A percentile compares a stretch with the other conserved stretches of the same genome.
These are phyloP conservation scores for Antigone vipio DNA, from an alignment of 2,113 vertebrate species.

Conservation along the genomic window DNA sequence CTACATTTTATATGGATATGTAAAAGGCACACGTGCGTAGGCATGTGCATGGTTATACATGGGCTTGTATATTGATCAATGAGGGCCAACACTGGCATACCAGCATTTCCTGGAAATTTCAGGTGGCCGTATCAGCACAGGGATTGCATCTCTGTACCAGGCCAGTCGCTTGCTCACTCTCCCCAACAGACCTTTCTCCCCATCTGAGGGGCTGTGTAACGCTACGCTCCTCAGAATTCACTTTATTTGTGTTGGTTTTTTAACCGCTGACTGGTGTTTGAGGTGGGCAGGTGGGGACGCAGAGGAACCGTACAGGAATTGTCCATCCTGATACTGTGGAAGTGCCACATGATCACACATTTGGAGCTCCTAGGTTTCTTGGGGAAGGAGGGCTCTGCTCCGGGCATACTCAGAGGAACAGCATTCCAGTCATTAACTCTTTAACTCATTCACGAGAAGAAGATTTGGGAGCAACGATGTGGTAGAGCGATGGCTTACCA, in stretches of 20 bases:
- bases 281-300: background rate
- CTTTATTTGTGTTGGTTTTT: background rate
- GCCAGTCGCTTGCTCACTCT: background rate
- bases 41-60: background rate
- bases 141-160: background rate
- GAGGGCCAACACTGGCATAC: background rate
- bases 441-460: background rate
- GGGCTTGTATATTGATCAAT: rapidly evolving
- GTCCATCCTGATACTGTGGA: background rate
- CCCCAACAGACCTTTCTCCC: background rate
- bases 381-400: background rate
- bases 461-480: background rate
- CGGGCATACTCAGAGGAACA: rapidly evolving
- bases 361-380: background rate
- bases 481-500: background rate
- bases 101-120: background rate
- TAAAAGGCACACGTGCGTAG: rapidly evolving
- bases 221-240: background rate
- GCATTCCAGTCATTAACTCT: background rate
- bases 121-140: background rate
- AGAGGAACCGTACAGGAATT: background rate
- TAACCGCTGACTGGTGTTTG: background rate
- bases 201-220: rapidly evolving
- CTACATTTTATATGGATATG: background rate
- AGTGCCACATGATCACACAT: rapidly evolving